These are phyloP conservation scores for Volucella inanis DNA, from an alignment of 2,888 invertebrate genomes.

Conservation along the genomic window DNA sequence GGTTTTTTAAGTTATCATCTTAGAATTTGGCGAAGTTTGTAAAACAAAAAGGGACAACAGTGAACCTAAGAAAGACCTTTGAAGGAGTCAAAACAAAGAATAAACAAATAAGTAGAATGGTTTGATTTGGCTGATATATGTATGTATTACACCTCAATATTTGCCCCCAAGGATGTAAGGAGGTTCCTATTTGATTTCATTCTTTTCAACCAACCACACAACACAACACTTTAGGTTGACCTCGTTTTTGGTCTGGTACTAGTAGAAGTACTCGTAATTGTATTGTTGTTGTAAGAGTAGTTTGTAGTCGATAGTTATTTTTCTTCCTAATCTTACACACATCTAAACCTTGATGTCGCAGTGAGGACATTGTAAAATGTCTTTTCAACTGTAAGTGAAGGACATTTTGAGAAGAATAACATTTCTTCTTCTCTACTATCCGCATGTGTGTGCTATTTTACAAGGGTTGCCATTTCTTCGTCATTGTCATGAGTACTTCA, in stretches of 20 bases:
- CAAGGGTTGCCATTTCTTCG: no score
- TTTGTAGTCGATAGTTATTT: slow-evolving; percentile 6
- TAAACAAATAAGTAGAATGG: background rate
- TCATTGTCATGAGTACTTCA: no score
- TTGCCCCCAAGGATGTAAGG: slow-evolving; percentile 56
- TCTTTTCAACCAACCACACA: slow-evolving; percentile 32
- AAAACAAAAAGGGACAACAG: slow-evolving; percentile 9
- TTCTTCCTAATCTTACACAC: background rate
- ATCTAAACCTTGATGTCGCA: background rate
- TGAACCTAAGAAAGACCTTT: background rate
- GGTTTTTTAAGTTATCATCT: slow-evolving; percentile 44
- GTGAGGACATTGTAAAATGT: slow-evolving; percentile 14
- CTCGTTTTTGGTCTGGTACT: slow-evolving; percentile 53
- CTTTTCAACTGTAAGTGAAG: slow-evolving; percentile 59
- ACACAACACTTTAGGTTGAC: slow-evolving; percentile 53
- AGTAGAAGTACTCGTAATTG: slow-evolving; percentile 61
- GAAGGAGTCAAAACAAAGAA: background rate
- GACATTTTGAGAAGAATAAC: slow-evolving; percentile 45
- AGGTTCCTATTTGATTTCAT: slow-evolving; percentile 52
- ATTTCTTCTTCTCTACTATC: slow-evolving; percentile 21
- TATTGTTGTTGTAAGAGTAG: slow-evolving; percentile 42
- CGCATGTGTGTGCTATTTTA: background rate
- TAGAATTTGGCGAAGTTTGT: background rate
- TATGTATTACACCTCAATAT: slow-evolving; percentile 47
- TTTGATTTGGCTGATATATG: slow-evolving; percentile 2